Percentiles rank a stretch among this genome's conserved stretches.
Conservation (phyloP, 1,140 invertebrate species). For the Drosophila obscura region DNA sequence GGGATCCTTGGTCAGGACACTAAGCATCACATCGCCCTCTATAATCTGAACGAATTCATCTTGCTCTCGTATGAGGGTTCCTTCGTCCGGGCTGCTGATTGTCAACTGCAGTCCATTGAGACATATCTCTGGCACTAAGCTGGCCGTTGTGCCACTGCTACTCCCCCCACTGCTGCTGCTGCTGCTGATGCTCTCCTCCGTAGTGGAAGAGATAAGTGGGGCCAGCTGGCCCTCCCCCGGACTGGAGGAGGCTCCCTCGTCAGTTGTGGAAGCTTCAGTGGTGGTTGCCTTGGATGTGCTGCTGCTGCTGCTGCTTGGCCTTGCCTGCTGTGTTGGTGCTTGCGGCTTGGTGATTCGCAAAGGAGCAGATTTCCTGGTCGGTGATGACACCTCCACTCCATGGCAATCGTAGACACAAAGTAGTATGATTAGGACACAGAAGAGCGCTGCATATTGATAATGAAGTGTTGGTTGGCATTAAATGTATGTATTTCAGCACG, state of each 20-base stretch:
- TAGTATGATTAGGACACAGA: constrained; percentile 29
- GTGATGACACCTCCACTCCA: constrained; percentile 22
- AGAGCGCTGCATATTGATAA: constrained; percentile 23
- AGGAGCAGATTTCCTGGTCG: constrained; percentile 52
- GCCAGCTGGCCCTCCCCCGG: constrained; percentile 42
- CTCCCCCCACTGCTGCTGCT: constrained; percentile 18
- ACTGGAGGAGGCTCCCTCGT: constrained; percentile 15
- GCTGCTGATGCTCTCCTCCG: constrained; percentile 31
- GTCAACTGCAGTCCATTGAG: constrained; percentile 64
- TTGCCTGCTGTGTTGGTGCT: constrained; percentile 43
- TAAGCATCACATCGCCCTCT: constrained; percentile 76
- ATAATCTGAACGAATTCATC: constrained; percentile 69
- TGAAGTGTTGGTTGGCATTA: not conserved
- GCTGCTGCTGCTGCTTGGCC: constrained; percentile 12
- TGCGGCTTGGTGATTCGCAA: constrained; percentile 71
- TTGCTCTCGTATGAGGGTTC: constrained; percentile 48
- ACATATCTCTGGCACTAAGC: constrained; percentile 67
- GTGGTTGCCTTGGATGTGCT: constrained; percentile 35
- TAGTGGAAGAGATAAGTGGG: constrained; percentile 60
- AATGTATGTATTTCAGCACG: not conserved
- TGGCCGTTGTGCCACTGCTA: constrained; percentile 40
- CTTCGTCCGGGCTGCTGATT: constrained; percentile 46
- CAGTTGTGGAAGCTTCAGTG: constrained; percentile 27
- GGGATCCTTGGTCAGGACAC: constrained; percentile 72
- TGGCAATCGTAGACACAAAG: constrained; percentile 34